A percentile compares a stretch with the other conserved stretches of the same genome.
These are phyloP conservation scores for Parus major DNA, from an alignment of 2,113 vertebrate genomes.

Conservation along the genomic window DNA sequence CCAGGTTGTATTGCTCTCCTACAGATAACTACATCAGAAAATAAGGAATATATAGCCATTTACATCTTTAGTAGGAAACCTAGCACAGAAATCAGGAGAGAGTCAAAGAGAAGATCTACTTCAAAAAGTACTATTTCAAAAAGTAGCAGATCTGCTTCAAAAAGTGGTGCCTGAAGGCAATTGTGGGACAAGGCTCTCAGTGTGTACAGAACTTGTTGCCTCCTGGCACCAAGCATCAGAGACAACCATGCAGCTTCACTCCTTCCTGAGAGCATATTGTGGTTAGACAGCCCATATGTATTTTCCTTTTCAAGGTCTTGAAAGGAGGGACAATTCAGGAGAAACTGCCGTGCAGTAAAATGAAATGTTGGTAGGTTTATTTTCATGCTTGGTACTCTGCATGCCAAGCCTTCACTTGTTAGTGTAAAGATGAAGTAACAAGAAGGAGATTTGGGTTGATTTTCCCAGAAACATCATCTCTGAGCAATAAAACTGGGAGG, in stretches of 20 bases:
- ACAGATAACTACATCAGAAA: neutral
- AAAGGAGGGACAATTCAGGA: neutral
- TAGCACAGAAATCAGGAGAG: neutral
- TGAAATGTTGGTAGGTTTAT: neutral
- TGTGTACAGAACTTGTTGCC: neutral
- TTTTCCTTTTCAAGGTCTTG: neutral
- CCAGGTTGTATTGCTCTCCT: neutral
- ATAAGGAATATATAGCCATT: neutral
- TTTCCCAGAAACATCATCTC: neutral
- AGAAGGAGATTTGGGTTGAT: neutral
- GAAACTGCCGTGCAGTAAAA: neutral
- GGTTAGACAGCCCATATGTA: rapidly evolving
- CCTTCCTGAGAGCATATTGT: neutral
- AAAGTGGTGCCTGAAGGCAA: neutral
- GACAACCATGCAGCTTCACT: rapidly evolving
- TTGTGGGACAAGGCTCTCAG: neutral
- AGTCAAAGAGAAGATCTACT: neutral
- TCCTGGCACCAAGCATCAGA: neutral
- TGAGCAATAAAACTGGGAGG: neutral
- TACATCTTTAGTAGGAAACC: neutral
- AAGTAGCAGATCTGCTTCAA: neutral
- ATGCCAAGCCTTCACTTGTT: neutral
- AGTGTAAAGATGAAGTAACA: neutral
- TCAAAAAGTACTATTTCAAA: neutral
- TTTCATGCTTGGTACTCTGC: neutral